These are phyloP conservation scores for Datnioides undecimradiatus DNA, from an alignment of 2,113 vertebrate genomes.

Conservation along the genomic window DNA sequence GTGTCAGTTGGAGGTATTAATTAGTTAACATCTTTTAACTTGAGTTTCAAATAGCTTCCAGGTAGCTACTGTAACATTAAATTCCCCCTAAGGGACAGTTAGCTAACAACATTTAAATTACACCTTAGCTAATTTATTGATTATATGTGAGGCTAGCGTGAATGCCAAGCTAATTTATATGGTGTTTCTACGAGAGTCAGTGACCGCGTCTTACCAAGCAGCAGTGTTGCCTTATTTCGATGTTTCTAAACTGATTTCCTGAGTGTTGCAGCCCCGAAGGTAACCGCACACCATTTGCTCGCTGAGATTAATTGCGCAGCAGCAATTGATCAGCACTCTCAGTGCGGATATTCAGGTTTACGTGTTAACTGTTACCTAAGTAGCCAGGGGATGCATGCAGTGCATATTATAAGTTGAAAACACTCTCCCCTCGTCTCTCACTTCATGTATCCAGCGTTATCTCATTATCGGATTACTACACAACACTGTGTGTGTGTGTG, in stretches of 20 bases:
- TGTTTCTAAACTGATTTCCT: background rate
- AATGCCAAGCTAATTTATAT: background rate
- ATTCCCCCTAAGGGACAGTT: background rate
- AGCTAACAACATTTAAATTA: background rate
- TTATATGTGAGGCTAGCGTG: too few species aligned
- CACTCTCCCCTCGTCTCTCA: background rate
- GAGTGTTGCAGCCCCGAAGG: background rate
- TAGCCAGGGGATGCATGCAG: background rate
- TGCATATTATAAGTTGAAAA: background rate
- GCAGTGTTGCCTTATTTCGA: too few species aligned
- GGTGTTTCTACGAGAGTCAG: background rate
- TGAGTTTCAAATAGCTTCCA: background rate
- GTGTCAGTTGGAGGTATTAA: too few species aligned
- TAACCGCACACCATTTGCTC: background rate
- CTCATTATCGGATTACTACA: constrained; percentile 77
- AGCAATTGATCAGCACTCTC: too few species aligned
- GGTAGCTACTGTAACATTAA: background rate
- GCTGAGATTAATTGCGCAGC: background rate
- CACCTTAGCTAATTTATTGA: background rate
- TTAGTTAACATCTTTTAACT: background rate
- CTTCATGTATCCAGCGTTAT: constrained; percentile 38
- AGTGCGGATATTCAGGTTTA: background rate
- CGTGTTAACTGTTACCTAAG: background rate
- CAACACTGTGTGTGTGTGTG: background rate
- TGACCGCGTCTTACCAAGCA: background rate